Base-by-base conservation (phyloP, 2,888 invertebrate genomes). In the Ormia ochracea region DNA sequence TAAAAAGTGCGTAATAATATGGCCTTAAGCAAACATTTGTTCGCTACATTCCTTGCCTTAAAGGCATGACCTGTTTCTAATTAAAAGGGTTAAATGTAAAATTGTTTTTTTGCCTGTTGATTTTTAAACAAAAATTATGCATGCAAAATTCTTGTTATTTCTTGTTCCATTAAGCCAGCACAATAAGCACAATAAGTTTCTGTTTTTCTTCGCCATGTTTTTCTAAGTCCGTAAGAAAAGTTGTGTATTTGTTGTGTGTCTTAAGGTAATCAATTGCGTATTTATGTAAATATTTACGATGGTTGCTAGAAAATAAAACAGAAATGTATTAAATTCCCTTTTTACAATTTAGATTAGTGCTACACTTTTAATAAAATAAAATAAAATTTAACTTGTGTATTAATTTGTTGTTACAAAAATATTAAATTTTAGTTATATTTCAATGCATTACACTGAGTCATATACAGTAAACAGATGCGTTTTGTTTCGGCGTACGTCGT, bases 161-260 rank as follows among this genome's bases (percentile, higher is more conserved):
- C 38, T 48, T 74, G 65, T 74, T 74, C 48, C 65, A 74, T 65
- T 74, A 65, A 65, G 45, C 65, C 58, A 26, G 31, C 36, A 61
- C 63, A 68, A 69, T 50, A 69, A 73, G 73, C 78, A 63, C 61
- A 78, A 74, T 78, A 68, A 78, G 63, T 78, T 72, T 54, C 66
- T 69, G 58, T 58, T 48, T 58, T 69, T 48, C 33, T 23, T 43
- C 36, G 36, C 36, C 36, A 17, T 68, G 33, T 63, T 38, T 14
- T 36, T 21, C 3, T 23, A 59, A 23, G 70, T 31, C 52, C 52
- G 26, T 21, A 43, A 21, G 45, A 23, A 2, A 28, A n/a, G 56
- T 43, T 65, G 12, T n/a, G 4, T 48, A 21, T 48, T 52, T 61
- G 65, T 43, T 58, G 36, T 66, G 19, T 56, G 63, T 61, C 56